Evolutionary conservation across 2,888 invertebrate species (phyloP), one percentile per base, ranked within the genome.

Genomic region (Chrysina gloriosa): DNA sequence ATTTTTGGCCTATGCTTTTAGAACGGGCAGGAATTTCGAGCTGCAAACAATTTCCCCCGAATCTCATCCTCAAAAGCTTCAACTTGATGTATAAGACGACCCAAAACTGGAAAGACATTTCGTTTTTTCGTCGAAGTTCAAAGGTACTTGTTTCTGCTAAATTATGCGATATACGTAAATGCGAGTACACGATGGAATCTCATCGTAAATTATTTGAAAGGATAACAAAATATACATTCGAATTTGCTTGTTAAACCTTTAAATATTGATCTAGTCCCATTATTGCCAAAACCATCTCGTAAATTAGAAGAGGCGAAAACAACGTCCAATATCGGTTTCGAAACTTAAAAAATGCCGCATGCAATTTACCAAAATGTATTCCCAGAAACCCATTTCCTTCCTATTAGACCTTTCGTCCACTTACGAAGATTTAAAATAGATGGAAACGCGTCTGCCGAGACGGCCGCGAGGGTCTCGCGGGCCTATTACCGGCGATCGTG

Each of bases 401-500:
- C 31, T 31, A 52, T 52, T 52, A 52, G 29, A 31, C 31, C 19
- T 29, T n/a, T 19, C 31, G 14, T 52, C 58, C 25, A 61, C 58
- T 61, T 61, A 61, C 42, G 27, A 42, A 42, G 58, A 61, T 61
- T 61, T 61, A 61, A 61, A 61, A 52, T 52, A 9, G 58, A 61
- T 61, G 42, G 14, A 29, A 42, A 61, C 39, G 27, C 58, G 58
- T 61, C 58, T 39, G 58, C 11, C 27, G 42, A 42, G 27, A 61
- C 11, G 42, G 42, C 42, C 42, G 58, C 58, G 58, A 52, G 58
- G 39, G 14, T 16, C 25, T 42, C 58, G 58, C 27, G 27, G 27
- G 29, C 27, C 42, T 45, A 61, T 61, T 61, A 61, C 42, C 42
- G 36, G 16, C 25, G 27, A 61, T 72, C 50, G 69, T 70, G 65